Percentiles rank a stretch among this genome's conserved stretches.
These are phyloP conservation scores for Drosophila recens DNA, from an alignment of 2,888 invertebrate species.

Conservation along the genomic window DNA sequence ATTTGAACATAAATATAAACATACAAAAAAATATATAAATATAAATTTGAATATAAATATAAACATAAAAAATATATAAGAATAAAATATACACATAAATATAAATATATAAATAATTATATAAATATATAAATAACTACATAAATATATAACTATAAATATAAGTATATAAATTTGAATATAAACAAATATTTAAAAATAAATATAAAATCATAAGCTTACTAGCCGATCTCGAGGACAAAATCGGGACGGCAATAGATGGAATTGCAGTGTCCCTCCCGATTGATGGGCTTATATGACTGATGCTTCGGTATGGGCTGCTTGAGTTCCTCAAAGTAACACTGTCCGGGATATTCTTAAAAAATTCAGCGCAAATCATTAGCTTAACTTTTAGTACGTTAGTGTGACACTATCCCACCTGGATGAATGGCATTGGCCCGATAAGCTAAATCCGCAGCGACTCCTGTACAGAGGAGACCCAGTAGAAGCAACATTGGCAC, in stretches of 20 bases:
- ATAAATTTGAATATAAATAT: too few relatives aligned
- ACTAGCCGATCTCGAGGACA: constrained; percentile 77
- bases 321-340: constrained; percentile 79
- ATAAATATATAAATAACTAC: too few relatives aligned
- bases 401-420: constrained; percentile 58
- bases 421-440: constrained; percentile 80
- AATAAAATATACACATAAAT: too few relatives aligned
- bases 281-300: constrained; percentile 80
- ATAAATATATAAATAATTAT: too few relatives aligned
- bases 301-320: constrained; percentile 80
- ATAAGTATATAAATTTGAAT: too few relatives aligned
- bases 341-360: constrained; percentile 79
- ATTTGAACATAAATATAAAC: too few relatives aligned
- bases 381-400: too few relatives aligned
- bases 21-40: too few relatives aligned
- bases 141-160: background rate
- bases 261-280: constrained; percentile 75
- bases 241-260: constrained; percentile 78
- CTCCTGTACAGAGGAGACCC: constrained; percentile 34
- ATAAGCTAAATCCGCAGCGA: constrained; percentile 72
- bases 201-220: background rate
- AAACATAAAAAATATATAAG: too few relatives aligned
- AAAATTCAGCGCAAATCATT: background rate
- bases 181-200: constrained; percentile 25
- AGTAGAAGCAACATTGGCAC: constrained; percentile 45